phyloP scores from a whole-genome alignment of 2,797 vertebrate species.

The Lutjanus campechanus region DNA sequence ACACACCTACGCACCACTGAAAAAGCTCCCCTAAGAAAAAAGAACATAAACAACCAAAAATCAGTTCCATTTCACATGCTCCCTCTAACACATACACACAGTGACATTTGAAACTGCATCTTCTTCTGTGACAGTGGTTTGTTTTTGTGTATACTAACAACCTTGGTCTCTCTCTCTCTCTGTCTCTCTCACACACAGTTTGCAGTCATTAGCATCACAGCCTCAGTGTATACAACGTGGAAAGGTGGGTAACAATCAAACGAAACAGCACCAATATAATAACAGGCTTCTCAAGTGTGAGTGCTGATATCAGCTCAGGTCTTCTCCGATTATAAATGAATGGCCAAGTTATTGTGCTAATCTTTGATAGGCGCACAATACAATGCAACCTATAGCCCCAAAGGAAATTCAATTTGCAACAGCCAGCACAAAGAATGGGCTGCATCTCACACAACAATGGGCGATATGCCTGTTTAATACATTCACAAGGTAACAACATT shows the following conservation, averaged over 20 bases:
- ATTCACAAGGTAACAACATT: constrained; percentile 40
- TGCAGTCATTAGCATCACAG: constrained; percentile 48
- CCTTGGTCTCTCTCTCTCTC: constrained; percentile 5
- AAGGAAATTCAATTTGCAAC: constrained; percentile 56
- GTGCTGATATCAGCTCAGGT: constrained; percentile 28
- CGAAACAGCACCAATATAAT: constrained; percentile 8
- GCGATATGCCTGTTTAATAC: constrained; percentile 34
- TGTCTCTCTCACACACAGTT: constrained; percentile 3
- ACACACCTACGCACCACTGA: constrained; percentile 99
- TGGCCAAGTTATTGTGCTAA: constrained; percentile 19
- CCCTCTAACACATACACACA: constrained; percentile 27
- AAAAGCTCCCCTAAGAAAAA: constrained; percentile 95
- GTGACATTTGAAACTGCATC: constrained; percentile 66
- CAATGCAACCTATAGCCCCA: constrained; percentile 26
- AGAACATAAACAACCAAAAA: constrained; percentile 69
- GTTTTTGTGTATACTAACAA: constrained; percentile 52
- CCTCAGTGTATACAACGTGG: constrained; percentile 19
- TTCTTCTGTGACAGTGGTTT: constrained; percentile 51
- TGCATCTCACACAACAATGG: constrained; percentile 35
- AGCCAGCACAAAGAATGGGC: constrained; percentile 25
- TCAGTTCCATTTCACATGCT: constrained; percentile 69
- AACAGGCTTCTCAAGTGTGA: constrained; percentile 19
- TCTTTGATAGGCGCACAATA: constrained; percentile 47
- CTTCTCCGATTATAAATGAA: constrained; percentile 45
- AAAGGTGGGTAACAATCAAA: constrained; percentile 40